phyloP scores from a whole-genome alignment of 2,113 vertebrate genomes.

The Acanthochromis polyacanthus region DNA sequence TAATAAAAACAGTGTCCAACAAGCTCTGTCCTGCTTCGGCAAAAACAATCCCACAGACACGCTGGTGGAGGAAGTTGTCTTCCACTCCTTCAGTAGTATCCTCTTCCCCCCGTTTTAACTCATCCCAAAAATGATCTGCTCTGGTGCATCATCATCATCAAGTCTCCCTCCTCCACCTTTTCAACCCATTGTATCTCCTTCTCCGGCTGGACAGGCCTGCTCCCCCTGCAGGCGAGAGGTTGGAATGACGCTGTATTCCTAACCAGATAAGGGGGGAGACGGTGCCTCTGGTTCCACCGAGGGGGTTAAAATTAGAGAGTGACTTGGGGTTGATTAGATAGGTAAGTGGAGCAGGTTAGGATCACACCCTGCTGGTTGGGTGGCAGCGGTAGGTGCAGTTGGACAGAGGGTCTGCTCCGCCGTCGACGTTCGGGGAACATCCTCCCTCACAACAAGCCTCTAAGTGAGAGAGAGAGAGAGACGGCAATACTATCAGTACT shows the following conservation, averaged over 20 bases:
- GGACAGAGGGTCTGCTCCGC: constrained; percentile 69
- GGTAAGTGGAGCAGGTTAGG: constrained; percentile 59
- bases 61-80: constrained; percentile 43
- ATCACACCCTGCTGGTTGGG: constrained; percentile 84
- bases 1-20: constrained; percentile 74
- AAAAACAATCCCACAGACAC: constrained; percentile 68
- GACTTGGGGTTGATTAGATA: constrained; percentile 66
- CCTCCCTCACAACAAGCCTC: constrained; percentile 78
- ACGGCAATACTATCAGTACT: background rate
- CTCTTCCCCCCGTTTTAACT: constrained; percentile 35
- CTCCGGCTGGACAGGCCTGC: constrained; percentile 77
- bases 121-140: constrained; percentile 68
- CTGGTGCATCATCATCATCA: constrained; percentile 57
- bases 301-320: constrained; percentile 80
- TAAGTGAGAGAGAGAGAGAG: constrained; percentile 46
- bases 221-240: constrained; percentile 82
- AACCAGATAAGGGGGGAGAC: constrained; percentile 78
- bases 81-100: constrained; percentile 32
- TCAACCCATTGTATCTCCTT: constrained; percentile 47
- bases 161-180: constrained; percentile 41
- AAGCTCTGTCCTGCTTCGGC: constrained; percentile 71
- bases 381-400: constrained; percentile 83
- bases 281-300: constrained; percentile 76
- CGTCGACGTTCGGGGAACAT: constrained; percentile 76
- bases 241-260: constrained; percentile 82